Percentiles rank a stretch among this genome's conserved stretches.
Evolutionary conservation across 2,113 vertebrate genomes (phyloP).

Genomic region (Bufo gargarizans): DNA sequence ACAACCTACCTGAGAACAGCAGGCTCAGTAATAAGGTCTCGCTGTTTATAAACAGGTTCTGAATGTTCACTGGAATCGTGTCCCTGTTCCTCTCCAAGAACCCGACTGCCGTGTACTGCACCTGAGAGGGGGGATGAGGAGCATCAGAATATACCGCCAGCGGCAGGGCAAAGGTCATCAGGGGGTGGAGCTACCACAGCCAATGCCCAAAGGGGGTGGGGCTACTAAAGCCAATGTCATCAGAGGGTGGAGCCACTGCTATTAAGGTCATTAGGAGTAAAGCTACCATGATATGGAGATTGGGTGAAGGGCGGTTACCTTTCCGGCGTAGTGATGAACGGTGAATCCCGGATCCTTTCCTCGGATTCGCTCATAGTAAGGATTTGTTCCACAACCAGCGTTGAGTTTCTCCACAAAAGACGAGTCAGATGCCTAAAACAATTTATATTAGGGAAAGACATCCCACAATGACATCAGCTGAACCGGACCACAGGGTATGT

Average conservation of each 20-base stretch:
- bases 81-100: conserved; percentile 81
- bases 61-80: conserved; percentile 72
- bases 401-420: conserved; percentile 79
- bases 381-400: conserved; percentile 69
- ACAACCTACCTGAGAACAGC: conserved; percentile 71
- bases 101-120: conserved; percentile 72
- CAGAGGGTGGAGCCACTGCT: too few species aligned
- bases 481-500: too few species aligned
- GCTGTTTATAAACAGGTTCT: conserved; percentile 74
- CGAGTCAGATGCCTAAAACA: conserved; percentile 73
- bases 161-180: not conserved
- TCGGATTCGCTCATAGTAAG: conserved; percentile 68
- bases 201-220: too few species aligned
- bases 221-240: too few species aligned
- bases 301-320: conserved; percentile 62
- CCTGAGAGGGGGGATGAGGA: conserved; percentile 61
- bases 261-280: too few species aligned
- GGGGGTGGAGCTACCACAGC: too few species aligned
- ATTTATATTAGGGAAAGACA: too few species aligned
- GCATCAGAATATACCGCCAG: too few species aligned
- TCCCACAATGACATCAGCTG: too few species aligned
- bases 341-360: conserved; percentile 68
- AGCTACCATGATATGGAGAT: too few species aligned
- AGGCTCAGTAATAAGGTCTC: conserved; percentile 74
- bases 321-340: conserved; percentile 77